phyloP scores from a whole-genome alignment of 2,797 vertebrate species.

The Hydrolagus colliei region DNA sequence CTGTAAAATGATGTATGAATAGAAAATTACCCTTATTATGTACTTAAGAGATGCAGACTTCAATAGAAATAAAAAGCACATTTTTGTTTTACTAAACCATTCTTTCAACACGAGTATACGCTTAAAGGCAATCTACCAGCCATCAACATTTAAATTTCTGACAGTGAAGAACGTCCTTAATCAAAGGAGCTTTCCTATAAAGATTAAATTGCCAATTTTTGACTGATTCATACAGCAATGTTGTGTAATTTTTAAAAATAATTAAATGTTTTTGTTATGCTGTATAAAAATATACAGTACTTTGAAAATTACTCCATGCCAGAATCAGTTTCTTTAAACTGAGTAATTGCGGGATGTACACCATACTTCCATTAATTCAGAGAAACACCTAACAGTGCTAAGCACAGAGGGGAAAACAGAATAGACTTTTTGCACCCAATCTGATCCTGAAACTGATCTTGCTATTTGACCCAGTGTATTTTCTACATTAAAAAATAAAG shows the following conservation, averaged over 20 bases:
- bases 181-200: background rate
- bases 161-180: background rate
- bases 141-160: background rate
- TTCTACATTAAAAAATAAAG: background rate
- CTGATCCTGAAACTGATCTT: background rate
- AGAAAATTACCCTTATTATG: conserved; percentile 12
- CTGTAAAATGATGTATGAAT: background rate
- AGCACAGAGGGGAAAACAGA: background rate
- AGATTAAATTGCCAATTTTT: background rate
- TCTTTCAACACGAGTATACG: background rate
- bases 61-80: conserved; percentile 11
- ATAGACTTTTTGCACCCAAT: background rate
- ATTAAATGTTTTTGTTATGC: background rate
- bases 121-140: conserved; percentile 3
- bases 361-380: background rate
- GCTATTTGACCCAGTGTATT: background rate
- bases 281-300: background rate
- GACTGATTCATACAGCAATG: background rate
- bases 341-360: background rate
- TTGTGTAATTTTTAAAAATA: background rate
- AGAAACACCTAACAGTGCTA: background rate
- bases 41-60: background rate
- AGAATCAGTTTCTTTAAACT: background rate
- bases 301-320: background rate
- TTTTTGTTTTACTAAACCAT: background rate